A percentile compares a stretch with the other conserved stretches of the same genome.
These are phyloP conservation scores for Manacus vitellinus DNA, from an alignment of 2,113 vertebrate species.

Conservation along the genomic window DNA sequence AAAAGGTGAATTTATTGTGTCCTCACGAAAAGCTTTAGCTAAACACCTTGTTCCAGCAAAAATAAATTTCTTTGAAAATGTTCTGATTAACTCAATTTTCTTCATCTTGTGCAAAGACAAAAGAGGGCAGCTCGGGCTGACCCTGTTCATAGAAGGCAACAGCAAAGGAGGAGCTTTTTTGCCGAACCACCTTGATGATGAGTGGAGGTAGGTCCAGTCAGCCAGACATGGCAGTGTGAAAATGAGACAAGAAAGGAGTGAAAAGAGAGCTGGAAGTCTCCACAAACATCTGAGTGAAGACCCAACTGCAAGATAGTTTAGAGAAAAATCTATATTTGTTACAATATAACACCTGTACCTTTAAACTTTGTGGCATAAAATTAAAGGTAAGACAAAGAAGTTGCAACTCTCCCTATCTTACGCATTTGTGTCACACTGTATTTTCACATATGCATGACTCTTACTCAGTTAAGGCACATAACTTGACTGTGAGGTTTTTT, in stretches of 20 bases:
- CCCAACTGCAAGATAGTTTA: neutral
- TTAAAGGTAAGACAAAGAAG: neutral
- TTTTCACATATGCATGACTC: neutral
- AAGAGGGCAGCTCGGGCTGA: neutral
- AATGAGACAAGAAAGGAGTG: neutral
- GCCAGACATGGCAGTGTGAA: neutral
- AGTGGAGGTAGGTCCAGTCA: neutral
- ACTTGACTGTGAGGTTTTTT: neutral
- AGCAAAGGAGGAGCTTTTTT: neutral
- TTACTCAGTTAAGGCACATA: neutral
- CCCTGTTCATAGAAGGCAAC: neutral
- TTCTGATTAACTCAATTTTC: neutral
- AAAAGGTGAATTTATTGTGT: neutral
- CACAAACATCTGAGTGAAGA: neutral
- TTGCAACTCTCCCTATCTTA: neutral
- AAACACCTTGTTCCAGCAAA: neutral
- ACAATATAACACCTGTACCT: neutral
- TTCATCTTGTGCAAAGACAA: neutral
- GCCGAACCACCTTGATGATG: fast-evolving
- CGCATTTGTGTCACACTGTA: neutral
- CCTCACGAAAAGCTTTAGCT: neutral
- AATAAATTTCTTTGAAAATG: neutral
- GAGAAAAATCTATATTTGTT: neutral
- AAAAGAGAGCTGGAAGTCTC: neutral
- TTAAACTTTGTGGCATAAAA: neutral